Evolutionary conservation across 2,797 vertebrate genomes (phyloP), one percentile per base, ranked within the genome.

Genomic region (Takifugu ocellatus): DNA sequence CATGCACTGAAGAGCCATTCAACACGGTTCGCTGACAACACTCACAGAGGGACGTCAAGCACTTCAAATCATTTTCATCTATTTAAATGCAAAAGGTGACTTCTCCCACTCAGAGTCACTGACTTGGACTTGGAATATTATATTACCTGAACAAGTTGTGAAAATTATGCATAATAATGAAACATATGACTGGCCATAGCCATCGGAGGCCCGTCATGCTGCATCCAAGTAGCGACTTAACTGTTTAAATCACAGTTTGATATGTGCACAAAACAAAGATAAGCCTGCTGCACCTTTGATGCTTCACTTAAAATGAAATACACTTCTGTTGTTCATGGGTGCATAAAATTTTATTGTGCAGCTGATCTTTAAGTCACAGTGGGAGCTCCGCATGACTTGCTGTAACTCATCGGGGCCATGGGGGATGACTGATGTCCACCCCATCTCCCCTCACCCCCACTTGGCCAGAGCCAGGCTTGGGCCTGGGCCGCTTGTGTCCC

Each of bases 21-120:
- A 88, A 86, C 83, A 69, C 63, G 84, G 84, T 89, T 91, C 69
- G 66, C 74, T 86, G 86, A 84, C 82, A 85, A 80, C 76, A 58
- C 33, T 63, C 54, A 53, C 63, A 60, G 61, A 68, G 64, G 59
- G 65, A 77, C 79, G 51, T 83, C 78, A 61, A 52, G 72, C 72
- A 74, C 85, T 83, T 83, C 67, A 75, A 82, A 84, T 81, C 70
- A 78, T 29, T 5, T 29, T 7, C 27, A 29, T 29, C 27, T 29
- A 29, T 29, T 4, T 29, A 29, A 4, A 29, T 29, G 27, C 27
- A 29, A 7, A 29, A 29, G 4, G 27, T 29, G 2, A 29, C 4
- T 29, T 29, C 4, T 29, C 4, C 27, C 27, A 7, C 27, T 29
- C 27, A 81, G 86, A 29, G 27, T 29, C 27, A 29, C 27, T 5